phyloP scores from a whole-genome alignment of 2,113 vertebrate species.

The Petrocephalus zakoni region DNA sequence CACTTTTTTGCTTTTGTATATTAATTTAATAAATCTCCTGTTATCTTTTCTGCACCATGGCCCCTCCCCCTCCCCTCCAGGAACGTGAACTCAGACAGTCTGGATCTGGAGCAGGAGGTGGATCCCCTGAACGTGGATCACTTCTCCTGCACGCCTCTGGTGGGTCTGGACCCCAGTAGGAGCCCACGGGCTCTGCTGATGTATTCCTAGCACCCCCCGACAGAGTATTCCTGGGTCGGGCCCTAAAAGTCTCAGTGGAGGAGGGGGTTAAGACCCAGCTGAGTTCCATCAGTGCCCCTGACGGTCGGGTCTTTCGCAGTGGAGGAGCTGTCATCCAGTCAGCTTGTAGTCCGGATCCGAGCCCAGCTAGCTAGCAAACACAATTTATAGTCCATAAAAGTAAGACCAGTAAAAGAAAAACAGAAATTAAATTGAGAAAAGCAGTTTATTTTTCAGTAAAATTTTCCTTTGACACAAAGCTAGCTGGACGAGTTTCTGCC shows the following conservation, averaged over 20 bases:
- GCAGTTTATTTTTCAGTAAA: background rate
- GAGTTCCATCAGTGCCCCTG: background rate
- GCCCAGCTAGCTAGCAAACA: background rate
- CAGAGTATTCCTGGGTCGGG: background rate
- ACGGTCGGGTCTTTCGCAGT: background rate
- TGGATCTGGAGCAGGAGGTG: conserved; percentile 84
- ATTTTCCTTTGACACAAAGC: background rate
- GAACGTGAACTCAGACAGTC: conserved; percentile 63
- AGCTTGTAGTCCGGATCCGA: background rate
- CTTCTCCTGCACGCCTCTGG: conserved; percentile 88
- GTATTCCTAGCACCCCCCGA: background rate
- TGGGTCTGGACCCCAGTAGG: conserved; percentile 41
- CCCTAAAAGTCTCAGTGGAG: background rate
- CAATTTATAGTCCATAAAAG: background rate
- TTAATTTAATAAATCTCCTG: background rate
- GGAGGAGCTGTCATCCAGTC: background rate
- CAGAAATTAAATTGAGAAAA: background rate
- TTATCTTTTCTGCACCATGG: background rate
- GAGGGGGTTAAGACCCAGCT: background rate
- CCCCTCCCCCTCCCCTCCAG: conserved; percentile 43
- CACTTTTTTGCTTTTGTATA: background rate
- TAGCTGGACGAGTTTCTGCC: background rate
- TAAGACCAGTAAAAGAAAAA: background rate
- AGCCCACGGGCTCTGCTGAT: background rate
- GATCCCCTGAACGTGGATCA: conserved; percentile 90